phyloP scores from a whole-genome alignment of 2,888 invertebrate genomes.

The Disparrhopalites patrizii region DNA sequence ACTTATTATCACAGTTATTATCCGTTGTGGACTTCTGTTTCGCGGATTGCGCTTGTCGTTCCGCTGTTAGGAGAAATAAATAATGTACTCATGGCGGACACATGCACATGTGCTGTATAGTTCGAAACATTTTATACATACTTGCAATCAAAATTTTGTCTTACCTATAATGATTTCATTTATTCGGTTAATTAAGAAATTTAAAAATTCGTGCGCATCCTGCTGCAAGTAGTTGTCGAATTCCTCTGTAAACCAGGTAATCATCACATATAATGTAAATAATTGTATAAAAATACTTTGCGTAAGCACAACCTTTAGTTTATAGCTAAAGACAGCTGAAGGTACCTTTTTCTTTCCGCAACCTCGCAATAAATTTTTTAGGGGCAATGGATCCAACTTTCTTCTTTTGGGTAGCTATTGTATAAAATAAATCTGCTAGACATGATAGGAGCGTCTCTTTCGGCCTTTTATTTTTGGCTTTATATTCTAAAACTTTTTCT shows the following conservation, averaged over 20 bases:
- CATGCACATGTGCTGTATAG: too few relatives aligned
- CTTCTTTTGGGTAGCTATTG: conserved; percentile 99
- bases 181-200: conserved; percentile 97
- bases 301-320: not conserved
- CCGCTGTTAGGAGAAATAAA: conserved; percentile 58
- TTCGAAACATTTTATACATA: too few relatives aligned
- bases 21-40: conserved; percentile 32
- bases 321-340: not conserved
- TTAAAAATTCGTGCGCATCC: conserved; percentile 99
- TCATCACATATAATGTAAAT: not conserved
- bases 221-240: conserved; percentile 99
- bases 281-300: not conserved
- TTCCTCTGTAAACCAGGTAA: conserved; percentile 78
- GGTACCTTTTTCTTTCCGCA: conserved; percentile 95
- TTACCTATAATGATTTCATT: conserved; percentile 94
- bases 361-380: conserved; percentile 96
- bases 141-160: conserved; percentile 48
- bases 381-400: conserved; percentile 99
- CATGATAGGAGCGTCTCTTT: conserved; percentile 98
- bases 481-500: conserved; percentile 97
- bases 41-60: conserved; percentile 57
- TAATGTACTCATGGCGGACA: too few relatives aligned
- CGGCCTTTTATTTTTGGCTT: conserved; percentile 88
- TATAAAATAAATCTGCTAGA: conserved; percentile 96
- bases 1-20: conserved; percentile 34